phyloP scores from a whole-genome alignment of 2,113 vertebrate species.

The Syrmaticus mikado region DNA sequence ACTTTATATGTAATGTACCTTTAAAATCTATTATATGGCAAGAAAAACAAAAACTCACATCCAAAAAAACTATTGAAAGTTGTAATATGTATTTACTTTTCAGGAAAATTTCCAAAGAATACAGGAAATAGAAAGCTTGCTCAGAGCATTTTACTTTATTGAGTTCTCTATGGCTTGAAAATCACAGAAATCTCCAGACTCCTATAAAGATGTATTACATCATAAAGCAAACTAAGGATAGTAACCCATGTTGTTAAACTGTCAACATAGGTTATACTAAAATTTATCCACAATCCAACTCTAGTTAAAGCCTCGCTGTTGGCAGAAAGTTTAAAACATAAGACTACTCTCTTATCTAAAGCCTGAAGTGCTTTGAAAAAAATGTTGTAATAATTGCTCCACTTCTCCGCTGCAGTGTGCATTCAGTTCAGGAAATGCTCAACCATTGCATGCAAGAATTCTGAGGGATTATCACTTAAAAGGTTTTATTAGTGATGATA shows the following conservation, averaged over 20 bases:
- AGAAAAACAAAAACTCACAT: slow-evolving; percentile 75
- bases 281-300: slow-evolving; percentile 75
- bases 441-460: slow-evolving; percentile 60
- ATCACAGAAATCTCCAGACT: slow-evolving; percentile 67
- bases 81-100: slow-evolving; percentile 77
- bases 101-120: slow-evolving; percentile 79
- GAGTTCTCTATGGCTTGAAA: slow-evolving; percentile 75
- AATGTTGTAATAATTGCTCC: slow-evolving; percentile 69
- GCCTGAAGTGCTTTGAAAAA: slow-evolving; percentile 69
- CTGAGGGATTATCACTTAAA: slow-evolving; percentile 69
- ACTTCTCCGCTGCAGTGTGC: slow-evolving; percentile 41
- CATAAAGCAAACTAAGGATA: slow-evolving; percentile 80
- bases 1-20: slow-evolving; percentile 58
- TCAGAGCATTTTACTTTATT: slow-evolving; percentile 75
- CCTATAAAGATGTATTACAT: slow-evolving; percentile 80
- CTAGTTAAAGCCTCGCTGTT: slow-evolving; percentile 70
- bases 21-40: slow-evolving; percentile 64
- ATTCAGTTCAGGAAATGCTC: slow-evolving; percentile 66
- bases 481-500: slow-evolving; percentile 49
- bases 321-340: slow-evolving; percentile 77
- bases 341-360: slow-evolving; percentile 71
- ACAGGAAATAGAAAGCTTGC: slow-evolving; percentile 72
- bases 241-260: slow-evolving; percentile 82
- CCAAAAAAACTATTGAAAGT: slow-evolving; percentile 73
- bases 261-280: slow-evolving; percentile 80